These are phyloP conservation scores for Molossus alvarezi DNA, from an alignment of 2,797 vertebrate genomes.

Conservation along the genomic window DNA sequence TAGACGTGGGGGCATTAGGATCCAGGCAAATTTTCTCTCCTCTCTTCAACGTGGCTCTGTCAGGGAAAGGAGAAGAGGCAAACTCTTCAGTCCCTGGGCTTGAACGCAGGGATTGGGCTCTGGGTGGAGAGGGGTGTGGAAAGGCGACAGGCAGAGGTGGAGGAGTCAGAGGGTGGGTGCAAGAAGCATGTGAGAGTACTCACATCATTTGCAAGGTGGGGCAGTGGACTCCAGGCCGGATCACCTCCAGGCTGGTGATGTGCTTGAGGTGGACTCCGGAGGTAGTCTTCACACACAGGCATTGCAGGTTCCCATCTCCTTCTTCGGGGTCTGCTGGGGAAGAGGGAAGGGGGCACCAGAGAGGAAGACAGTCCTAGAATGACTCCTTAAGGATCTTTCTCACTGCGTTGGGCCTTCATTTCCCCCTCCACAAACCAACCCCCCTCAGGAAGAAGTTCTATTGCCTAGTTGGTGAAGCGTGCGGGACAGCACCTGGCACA, in stretches of 20 bases:
- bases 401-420: not conserved
- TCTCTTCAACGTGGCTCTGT: constrained; percentile 72
- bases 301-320: not conserved
- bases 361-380: not conserved
- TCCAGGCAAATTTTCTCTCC: constrained; percentile 79
- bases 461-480: accelerated
- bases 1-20: not conserved
- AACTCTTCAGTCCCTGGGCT: not conserved
- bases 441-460: not conserved
- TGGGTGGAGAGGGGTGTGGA: not conserved
- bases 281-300: constrained; percentile 64
- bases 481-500: not conserved
- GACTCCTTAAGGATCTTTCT: not conserved
- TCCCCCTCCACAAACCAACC: not conserved
- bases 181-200: constrained; percentile 2
- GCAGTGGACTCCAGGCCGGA: constrained; percentile 78
- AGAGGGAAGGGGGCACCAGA: accelerated
- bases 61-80: not conserved
- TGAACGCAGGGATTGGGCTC: not conserved
- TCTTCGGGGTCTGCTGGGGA: not conserved
- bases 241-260: constrained; percentile 78
- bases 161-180: accelerated
- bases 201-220: constrained; percentile 83
- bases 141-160: not conserved
- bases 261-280: constrained; percentile 50